Conservation (phyloP, 2,888 invertebrate genomes). For the Pemphredon lugubris region DNA sequence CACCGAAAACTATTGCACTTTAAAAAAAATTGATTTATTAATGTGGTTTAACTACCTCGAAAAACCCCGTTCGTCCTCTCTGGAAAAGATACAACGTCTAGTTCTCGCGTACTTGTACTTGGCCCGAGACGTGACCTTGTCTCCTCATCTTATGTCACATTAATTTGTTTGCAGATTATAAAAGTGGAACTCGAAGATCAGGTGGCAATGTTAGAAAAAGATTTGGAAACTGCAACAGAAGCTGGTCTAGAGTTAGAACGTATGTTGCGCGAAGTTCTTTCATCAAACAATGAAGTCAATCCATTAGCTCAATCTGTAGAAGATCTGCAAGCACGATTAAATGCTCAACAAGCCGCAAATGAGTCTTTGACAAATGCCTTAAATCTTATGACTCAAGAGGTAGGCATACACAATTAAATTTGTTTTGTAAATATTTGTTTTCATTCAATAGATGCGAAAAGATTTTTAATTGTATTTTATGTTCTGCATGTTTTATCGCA, state of each 20-base stretch:
- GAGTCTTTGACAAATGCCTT: slow-evolving; percentile 79
- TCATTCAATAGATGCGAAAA: slow-evolving; percentile 19
- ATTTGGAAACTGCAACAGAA: slow-evolving; percentile 91
- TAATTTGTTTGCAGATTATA: slow-evolving; percentile 73
- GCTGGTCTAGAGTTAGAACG: slow-evolving; percentile 89
- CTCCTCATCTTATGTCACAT: no score
- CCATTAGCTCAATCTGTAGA: slow-evolving; percentile 86
- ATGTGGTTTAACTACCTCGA: background rate
- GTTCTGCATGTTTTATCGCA: slow-evolving; percentile 58
- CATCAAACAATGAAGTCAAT: slow-evolving; percentile 85
- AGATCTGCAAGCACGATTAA: slow-evolving; percentile 85
- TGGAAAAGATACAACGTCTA: no score
- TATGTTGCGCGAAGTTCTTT: slow-evolving; percentile 86
- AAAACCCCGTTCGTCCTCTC: no score
- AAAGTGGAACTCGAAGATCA: slow-evolving; percentile 86
- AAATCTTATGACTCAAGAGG: slow-evolving; percentile 77
- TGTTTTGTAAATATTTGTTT: slow-evolving; percentile 33
- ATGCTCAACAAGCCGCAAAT: slow-evolving; percentile 85
- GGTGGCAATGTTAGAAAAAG: slow-evolving; percentile 86
- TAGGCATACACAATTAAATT: no score
- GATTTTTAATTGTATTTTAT: slow-evolving; percentile 41
- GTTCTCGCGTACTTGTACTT: no score
- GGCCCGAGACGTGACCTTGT: no score
- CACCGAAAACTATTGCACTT: no score
- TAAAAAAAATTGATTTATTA: slow-evolving; percentile 6